These are phyloP conservation scores for Diabrotica undecimpunctata DNA, from an alignment of 1,140 invertebrate genomes.

Conservation along the genomic window DNA sequence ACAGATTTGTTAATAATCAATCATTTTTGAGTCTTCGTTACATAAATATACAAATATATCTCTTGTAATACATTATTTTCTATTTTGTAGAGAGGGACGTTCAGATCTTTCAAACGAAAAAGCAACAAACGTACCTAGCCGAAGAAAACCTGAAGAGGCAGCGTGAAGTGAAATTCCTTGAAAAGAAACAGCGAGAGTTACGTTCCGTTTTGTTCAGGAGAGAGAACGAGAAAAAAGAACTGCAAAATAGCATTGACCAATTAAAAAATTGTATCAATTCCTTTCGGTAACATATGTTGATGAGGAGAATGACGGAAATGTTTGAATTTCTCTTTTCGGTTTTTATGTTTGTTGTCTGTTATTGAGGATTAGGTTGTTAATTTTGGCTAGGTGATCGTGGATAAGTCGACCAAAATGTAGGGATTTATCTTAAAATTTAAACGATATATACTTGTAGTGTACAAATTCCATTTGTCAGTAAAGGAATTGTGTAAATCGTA, in stretches of 20 bases:
- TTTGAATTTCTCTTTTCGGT: neutral
- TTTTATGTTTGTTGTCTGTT: slow-evolving; percentile 16
- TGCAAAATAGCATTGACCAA: slow-evolving; percentile 35
- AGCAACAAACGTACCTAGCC: slow-evolving; percentile 24
- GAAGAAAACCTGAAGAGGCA: slow-evolving; percentile 29
- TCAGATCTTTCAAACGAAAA: neutral
- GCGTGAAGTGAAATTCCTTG: slow-evolving; percentile 29
- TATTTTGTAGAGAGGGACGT: neutral
- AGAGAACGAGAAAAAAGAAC: slow-evolving; percentile 32
- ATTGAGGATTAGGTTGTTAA: slow-evolving; percentile 4
- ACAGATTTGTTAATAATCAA: too few species aligned
- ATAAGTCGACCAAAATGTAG: slow-evolving; percentile 7
- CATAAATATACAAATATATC: too few species aligned
- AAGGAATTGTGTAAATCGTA: too few species aligned
- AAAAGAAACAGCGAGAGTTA: slow-evolving; percentile 32
- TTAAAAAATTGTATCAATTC: slow-evolving; percentile 37
- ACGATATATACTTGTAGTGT: neutral
- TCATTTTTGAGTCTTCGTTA: too few species aligned
- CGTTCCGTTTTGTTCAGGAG: slow-evolving; percentile 30
- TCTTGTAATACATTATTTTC: too few species aligned
- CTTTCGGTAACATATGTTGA: slow-evolving; percentile 35
- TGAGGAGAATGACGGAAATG: neutral
- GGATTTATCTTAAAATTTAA: neutral
- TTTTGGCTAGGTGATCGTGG: neutral
- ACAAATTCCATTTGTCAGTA: too few species aligned